Percentiles rank a stretch among this genome's conserved stretches.
Evolutionary conservation across 2,113 vertebrate genomes (phyloP).

Genomic region (Eleginops maclovinus): DNA sequence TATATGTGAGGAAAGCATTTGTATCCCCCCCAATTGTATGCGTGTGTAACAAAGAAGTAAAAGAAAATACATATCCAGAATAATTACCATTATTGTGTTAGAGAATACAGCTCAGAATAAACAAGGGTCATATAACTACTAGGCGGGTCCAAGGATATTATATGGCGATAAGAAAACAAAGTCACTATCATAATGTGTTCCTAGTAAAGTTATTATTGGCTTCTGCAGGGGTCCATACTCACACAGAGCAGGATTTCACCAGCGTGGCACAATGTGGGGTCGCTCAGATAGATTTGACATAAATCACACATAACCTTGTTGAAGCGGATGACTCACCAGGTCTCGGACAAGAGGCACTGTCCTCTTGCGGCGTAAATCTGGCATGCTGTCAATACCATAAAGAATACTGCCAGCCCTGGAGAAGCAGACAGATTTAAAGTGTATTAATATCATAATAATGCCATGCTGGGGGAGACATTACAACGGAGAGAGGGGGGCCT

Average conservation of each 20-base stretch:
- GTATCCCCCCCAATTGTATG: neutral
- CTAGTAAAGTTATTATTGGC: constrained; percentile 37
- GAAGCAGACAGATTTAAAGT: constrained; percentile 79
- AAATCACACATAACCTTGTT: constrained; percentile 81
- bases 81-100: neutral
- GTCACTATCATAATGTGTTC: constrained; percentile 17
- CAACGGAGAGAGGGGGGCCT: constrained; percentile 50
- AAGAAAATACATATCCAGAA: neutral
- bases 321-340: constrained; percentile 91
- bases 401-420: constrained; percentile 90
- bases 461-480: constrained; percentile 76
- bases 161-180: constrained; percentile 21
- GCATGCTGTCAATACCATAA: constrained; percentile 99
- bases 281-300: constrained; percentile 72
- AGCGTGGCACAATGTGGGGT: constrained; percentile 59
- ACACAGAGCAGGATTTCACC: constrained; percentile 54
- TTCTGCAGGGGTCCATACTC: constrained; percentile 45
- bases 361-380: constrained; percentile 96
- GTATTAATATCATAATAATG: constrained; percentile 88
- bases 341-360: constrained; percentile 96
- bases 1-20: neutral
- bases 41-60: neutral
- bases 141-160: neutral
- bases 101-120: neutral
- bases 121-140: neutral